Percentiles rank a stretch among this genome's conserved stretches.
Evolutionary conservation across 2,888 invertebrate genomes (phyloP).

Genomic region (Acanthosepion lycidas): DNA sequence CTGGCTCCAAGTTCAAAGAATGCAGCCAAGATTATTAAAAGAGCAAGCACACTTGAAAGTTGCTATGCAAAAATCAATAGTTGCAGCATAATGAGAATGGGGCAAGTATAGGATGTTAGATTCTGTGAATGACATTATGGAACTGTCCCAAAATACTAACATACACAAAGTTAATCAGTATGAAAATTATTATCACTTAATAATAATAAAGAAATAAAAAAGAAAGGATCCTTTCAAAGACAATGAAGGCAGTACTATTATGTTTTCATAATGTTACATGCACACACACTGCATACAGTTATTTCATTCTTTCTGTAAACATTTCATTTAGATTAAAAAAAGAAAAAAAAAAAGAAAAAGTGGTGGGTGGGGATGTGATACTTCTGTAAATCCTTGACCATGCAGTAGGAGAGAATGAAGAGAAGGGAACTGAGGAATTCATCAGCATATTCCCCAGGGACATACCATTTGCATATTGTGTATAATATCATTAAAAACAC

Average conservation of each 20-base stretch:
- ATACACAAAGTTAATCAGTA: background rate
- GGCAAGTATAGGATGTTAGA: background rate
- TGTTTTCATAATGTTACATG: background rate
- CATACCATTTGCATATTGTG: background rate
- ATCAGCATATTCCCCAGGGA: no score
- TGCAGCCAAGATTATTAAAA: background rate
- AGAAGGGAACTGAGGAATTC: no score
- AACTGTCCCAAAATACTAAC: background rate
- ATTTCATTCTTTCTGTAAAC: no score
- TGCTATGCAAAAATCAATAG: conserved; percentile 4
- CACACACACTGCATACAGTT: background rate
- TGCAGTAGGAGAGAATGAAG: no score
- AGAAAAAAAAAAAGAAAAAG: no score
- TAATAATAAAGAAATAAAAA: background rate
- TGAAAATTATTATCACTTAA: background rate
- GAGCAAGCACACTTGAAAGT: background rate
- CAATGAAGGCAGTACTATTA: background rate
- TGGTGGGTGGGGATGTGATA: no score
- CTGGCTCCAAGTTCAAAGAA: conserved; percentile 33
- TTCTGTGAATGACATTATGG: background rate
- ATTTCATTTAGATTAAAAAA: no score
- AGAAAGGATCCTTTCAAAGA: background rate
- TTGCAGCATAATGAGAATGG: conserved; percentile 14
- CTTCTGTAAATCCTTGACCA: no score
- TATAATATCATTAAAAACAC: background rate